phyloP scores from a whole-genome alignment of 2,888 invertebrate genomes.

The Sphaerophoria rueppellii region DNA sequence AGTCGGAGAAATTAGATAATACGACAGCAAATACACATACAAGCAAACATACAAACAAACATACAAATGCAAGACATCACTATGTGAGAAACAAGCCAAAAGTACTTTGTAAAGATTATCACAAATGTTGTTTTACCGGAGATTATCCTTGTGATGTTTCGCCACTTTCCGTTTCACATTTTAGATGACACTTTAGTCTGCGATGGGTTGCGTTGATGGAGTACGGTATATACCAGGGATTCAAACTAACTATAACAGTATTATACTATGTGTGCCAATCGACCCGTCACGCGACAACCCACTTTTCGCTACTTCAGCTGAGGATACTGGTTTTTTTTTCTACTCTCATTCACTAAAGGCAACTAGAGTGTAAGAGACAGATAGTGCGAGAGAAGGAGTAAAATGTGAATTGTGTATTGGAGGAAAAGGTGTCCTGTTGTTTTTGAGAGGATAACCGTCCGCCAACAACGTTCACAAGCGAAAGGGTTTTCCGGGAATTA shows the following conservation, averaged over 20 bases:
- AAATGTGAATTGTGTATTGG: background rate
- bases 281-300: slow-evolving; percentile 6
- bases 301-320: background rate
- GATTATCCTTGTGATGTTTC: slow-evolving; percentile 73
- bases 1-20: slow-evolving; percentile 5
- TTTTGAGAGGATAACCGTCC: slow-evolving; percentile 23
- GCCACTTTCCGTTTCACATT: slow-evolving; percentile 71
- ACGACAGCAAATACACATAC: background rate
- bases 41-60: background rate
- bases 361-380: background rate
- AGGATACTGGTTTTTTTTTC: slow-evolving; percentile 33
- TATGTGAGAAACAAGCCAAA: slow-evolving; percentile 68
- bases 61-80: background rate
- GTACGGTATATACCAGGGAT: slow-evolving; percentile 10
- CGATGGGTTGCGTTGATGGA: slow-evolving; percentile 34
- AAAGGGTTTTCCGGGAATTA: slow-evolving; percentile 14
- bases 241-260: slow-evolving; percentile 1
- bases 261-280: slow-evolving; percentile 3
- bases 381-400: background rate
- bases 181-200: slow-evolving; percentile 63
- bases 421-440: slow-evolving; percentile 12
- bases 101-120: slow-evolving; percentile 73
- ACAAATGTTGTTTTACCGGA: slow-evolving; percentile 73
- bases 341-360: background rate
- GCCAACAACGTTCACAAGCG: slow-evolving; percentile 6